Conservation (phyloP, 1,140 invertebrate species). For the Metaphire vulgaris region DNA sequence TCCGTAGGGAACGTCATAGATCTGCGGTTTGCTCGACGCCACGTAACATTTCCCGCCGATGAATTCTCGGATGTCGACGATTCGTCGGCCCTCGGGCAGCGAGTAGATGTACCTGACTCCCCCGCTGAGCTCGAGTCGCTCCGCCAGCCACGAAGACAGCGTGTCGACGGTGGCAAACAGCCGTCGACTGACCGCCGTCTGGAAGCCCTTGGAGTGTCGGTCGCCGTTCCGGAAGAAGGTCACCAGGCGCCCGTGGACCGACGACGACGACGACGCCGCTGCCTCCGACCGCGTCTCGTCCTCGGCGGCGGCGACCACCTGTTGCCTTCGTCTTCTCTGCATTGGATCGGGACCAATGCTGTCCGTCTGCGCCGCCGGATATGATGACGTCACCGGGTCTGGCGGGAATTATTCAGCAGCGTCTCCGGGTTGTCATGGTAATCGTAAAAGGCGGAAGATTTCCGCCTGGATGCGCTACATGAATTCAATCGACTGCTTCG, state of each 20-base stretch:
- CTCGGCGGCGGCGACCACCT: too few relatives aligned
- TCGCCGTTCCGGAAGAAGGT: conserved; percentile 90
- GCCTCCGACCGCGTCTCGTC: too few relatives aligned
- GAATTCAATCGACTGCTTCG: too few relatives aligned
- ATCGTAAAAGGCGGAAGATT: too few relatives aligned
- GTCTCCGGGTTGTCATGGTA: too few relatives aligned
- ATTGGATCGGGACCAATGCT: too few relatives aligned
- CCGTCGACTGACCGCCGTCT: conserved; percentile 77
- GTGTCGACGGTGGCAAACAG: conserved; percentile 71
- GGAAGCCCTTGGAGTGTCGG: conserved; percentile 78
- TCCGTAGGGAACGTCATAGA: conserved; percentile 35
- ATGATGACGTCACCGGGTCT: too few relatives aligned
- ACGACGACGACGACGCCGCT: too few relatives aligned
- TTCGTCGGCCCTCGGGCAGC: conserved; percentile 71
- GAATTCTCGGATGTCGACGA: conserved; percentile 74
- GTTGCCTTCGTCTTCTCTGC: too few relatives aligned
- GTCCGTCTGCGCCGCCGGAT: too few relatives aligned
- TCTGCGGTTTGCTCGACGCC: conserved; percentile 61
- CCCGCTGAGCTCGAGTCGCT: conserved; percentile 45
- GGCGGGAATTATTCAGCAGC: too few relatives aligned
- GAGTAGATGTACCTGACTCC: conserved; percentile 69
- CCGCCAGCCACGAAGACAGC: conserved; percentile 64
- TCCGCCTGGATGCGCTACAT: too few relatives aligned
- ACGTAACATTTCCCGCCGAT: conserved; percentile 82
- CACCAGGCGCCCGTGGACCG: conserved; percentile 55